Evolutionary conservation across 92 coral and sea anemone genomes (phyloP), one percentile per base, ranked within the genome.

Genomic region (Micromussa lordhowensis): DNA sequence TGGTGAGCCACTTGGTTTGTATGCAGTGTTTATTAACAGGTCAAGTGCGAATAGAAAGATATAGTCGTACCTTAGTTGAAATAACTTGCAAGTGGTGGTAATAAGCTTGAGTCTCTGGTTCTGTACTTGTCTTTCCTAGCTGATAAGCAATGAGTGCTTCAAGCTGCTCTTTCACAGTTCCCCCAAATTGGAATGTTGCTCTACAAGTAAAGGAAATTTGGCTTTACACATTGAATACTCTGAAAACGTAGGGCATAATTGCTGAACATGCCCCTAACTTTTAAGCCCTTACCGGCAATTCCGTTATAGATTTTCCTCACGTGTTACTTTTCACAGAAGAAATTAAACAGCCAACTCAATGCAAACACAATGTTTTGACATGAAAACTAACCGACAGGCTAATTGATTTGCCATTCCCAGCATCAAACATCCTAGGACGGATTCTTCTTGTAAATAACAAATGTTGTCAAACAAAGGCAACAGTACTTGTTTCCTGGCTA

Each of bases 391-490:
- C 89, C 89, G 38, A 36, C 34, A 38, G 29, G 89, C 53, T 77
- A 77, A 77, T 38, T 77, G 82, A 78, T 86, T 77, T 44, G 76
- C 78, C 57, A 86, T 30, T 12, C 83, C 82, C 19, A 79, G 68
- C 32, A 68, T 86, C 77, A 86, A 44, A 40, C 69, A 75, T 31
- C 77, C 88, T 19, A 89, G 64, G 55, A 92, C 75, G 13, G 30
- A 53, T 28, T 64, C 76, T 77, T 92, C 95, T 76, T 92, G 95
- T 81, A 84, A 86, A 68, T 48, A 35, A 54, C 87, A 40, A n/a
- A 92, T 61, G 51, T 81, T 74, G 26, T 86, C 87, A 86, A 76
- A 89, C 87, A 92, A 49, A 15, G 53, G 77, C 17, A 77, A 44
- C 82, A 92, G 49, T 0, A 70, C 83, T 29, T 68, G 68, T 57